Evolutionary conservation across 1,140 invertebrate genomes (phyloP).

Genomic region (Zaprionus gabonicus): DNA sequence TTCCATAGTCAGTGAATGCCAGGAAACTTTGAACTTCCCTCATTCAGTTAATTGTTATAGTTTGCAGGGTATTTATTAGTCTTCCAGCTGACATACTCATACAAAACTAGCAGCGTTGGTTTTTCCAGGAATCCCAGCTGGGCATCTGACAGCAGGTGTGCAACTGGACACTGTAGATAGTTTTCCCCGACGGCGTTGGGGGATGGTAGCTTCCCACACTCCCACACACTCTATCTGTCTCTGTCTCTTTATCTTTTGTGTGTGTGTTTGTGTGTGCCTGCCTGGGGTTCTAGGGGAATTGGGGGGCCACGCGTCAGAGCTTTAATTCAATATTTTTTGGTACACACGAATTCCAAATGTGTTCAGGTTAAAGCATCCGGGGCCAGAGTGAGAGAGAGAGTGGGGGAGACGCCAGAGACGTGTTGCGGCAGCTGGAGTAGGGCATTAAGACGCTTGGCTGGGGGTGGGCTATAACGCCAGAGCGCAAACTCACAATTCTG

Average conservation of each 20-base stretch:
- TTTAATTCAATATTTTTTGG: slow-evolving; percentile 62
- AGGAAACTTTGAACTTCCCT: too few relatives aligned
- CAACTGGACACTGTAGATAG: slow-evolving; percentile 1
- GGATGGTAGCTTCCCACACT: neutral
- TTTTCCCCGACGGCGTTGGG: neutral
- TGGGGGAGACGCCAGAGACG: slow-evolving; percentile 11
- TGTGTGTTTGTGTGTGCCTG: neutral
- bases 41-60: neutral
- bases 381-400: slow-evolving; percentile 10
- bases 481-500: slow-evolving; percentile 64
- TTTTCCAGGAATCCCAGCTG: slow-evolving; percentile 12
- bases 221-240: neutral
- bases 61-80: neutral
- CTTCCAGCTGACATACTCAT: neutral
- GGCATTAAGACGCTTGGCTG: neutral
- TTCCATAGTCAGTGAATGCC: too few relatives aligned
- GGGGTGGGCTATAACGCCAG: slow-evolving; percentile 25
- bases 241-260: neutral
- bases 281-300: neutral
- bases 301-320: neutral
- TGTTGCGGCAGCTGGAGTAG: neutral
- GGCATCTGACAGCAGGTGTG: slow-evolving; percentile 7
- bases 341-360: slow-evolving; percentile 65
- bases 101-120: neutral
- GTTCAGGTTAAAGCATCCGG: slow-evolving; percentile 62